Percentiles rank a stretch among this genome's conserved stretches.
Conservation (phyloP, 2,797 vertebrate species). For the Artibeus lituratus region DNA sequence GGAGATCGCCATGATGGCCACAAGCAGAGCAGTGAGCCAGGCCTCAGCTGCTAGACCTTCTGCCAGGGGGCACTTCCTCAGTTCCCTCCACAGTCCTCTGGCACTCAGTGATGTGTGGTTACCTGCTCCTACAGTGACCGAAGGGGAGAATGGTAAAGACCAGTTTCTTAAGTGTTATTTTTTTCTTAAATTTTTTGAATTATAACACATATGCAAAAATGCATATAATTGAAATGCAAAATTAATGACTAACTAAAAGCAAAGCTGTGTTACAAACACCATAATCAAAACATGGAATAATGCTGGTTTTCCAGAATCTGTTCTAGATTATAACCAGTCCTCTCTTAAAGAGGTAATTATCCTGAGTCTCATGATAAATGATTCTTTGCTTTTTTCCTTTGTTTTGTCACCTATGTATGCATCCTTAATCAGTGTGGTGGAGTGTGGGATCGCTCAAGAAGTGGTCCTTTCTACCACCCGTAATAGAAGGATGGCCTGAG, state of each 20-base stretch:
- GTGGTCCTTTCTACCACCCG: no score
- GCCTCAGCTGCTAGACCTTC: background rate
- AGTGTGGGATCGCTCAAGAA: no score
- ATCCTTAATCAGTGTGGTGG: background rate
- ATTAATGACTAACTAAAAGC: background rate
- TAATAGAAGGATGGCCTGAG: no score
- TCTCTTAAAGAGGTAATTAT: background rate
- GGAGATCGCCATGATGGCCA: background rate
- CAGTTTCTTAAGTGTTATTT: background rate
- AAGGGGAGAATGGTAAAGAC: background rate
- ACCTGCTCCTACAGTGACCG: background rate
- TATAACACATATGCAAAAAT: background rate
- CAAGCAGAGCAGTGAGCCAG: background rate
- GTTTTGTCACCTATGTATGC: background rate
- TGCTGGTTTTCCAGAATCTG: background rate
- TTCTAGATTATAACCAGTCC: background rate
- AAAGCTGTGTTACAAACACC: background rate
- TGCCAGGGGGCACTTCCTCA: background rate
- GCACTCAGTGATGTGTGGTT: background rate
- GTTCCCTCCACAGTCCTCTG: background rate
- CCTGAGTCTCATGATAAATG: background rate
- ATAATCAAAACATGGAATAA: background rate
- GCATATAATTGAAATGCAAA: background rate
- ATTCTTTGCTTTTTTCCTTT: background rate
- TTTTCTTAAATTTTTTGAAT: slow-evolving; percentile 7